Base-by-base conservation (phyloP, 2,888 invertebrate genomes). In the Agonopterix arenella region DNA sequence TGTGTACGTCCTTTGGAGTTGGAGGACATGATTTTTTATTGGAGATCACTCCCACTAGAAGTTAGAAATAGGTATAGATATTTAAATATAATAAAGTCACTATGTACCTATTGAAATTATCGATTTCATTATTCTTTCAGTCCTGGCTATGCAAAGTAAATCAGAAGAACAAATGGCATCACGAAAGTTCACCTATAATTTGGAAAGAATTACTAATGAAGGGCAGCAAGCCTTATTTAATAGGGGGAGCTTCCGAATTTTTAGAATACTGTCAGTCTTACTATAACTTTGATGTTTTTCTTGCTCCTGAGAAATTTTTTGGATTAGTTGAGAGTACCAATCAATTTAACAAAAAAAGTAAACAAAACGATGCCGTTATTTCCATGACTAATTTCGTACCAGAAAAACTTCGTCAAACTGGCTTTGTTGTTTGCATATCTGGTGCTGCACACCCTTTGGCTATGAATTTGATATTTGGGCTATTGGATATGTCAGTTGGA, bases 191-290 rank as follows among this genome's bases (percentile, higher is more conserved):
- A 9, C 92, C 92, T 5, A 61, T 93, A 46, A 76, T 93, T 58
- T 93, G 92, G 92, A 92, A 91, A 69, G 91, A 93, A 73, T 67
- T 91, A 50, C 72, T 89, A 48, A 75, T 84, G 66, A 81, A 83
- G 60, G 91, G 91, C 13, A 90, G 90, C 44, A 90, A 89, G 59
- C 78, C 90, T 0, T 79, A 77, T 61, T 90, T 91, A 45, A 89
- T 93, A n/a, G 93, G 93, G 7, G 90, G 90, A 45, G 78, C 89
- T 3, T 72, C 86, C 42, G 90, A 92, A 50, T 93, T 93, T 79
- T 86, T 91, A 76, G 91, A 92, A 66, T 92, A 92, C 59, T 88
- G 91, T 58, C 83, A 90, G 68, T 90, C 91, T 38, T 92, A 92
- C 72, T 93, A 93, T 60, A 58, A 80, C 40, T 79, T 86, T 54